Evolutionary conservation across 2,797 vertebrate species (phyloP), one percentile per base, ranked within the genome.

Genomic region (Hylomyscus alleni): DNA sequence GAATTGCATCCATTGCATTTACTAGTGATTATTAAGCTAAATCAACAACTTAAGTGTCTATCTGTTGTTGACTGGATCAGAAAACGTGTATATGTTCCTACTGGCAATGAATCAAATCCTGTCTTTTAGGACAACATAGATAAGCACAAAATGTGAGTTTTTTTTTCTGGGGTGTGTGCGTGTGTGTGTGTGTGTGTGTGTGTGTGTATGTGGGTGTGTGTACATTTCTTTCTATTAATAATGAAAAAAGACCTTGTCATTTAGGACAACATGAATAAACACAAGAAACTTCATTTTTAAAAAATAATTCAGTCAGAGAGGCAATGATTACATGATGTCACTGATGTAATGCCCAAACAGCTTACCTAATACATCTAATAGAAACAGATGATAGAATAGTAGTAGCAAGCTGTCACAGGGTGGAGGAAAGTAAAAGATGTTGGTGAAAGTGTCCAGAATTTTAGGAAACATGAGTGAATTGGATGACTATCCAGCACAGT

Each of bases 371-470:
- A 69, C 34, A 69, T 69, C 34, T 40, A 31, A 3, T 29, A 73
- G 54, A 89, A 37, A 72, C 2, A 37, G 52, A 72, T 2, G 5
- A 6, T 0, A 24, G 34, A 40, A 58, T 44, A 40, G 3, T 60
- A 8, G 10, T 47, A 47, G 10, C 3, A 1, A 29, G 15, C 9
- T 26, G 4, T 12, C 19, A 60, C 60, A 4, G 3, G 17, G 11
- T 47, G 2, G 22, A 19, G 13, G 1, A 50, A 19, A 37, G 47
- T 14, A 19, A 15, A 50, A 47, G 22, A 15, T 72, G 4, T 22
- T 52, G 3, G 13, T 40, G 1, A 89, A 75, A 60, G 10, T 15
- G 2, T 24, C 5, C 3, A 65, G 13, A 31, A 58, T 47, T 47
- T 44, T 5, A 73, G 2, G 44, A 40, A 83, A 22, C 37, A 31